These are phyloP conservation scores for Subacronicta megacephala DNA, from an alignment of 2,888 invertebrate species.

Conservation along the genomic window DNA sequence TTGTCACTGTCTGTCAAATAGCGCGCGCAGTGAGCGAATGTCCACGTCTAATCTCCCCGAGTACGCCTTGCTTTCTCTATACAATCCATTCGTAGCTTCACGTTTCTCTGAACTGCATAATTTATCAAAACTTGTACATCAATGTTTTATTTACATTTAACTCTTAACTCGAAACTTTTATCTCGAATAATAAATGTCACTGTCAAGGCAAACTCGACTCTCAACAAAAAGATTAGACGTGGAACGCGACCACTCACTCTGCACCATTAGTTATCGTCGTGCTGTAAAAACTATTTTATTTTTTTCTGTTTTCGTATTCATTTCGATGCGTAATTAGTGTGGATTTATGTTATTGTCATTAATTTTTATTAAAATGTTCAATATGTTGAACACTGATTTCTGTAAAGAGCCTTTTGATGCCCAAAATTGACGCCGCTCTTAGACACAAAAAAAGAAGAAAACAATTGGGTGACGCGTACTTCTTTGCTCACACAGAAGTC, in stretches of 20 bases:
- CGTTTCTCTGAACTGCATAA: neutral
- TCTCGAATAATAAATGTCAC: constrained; percentile 12
- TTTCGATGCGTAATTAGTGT: constrained; percentile 88
- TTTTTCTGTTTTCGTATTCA: constrained; percentile 84
- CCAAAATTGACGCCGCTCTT: constrained; percentile 58
- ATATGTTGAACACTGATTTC: constrained; percentile 74
- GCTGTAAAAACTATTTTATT: constrained; percentile 86
- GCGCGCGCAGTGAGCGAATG: constrained; percentile 84
- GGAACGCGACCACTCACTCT: constrained; percentile 81
- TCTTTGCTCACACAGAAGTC: constrained; percentile 78
- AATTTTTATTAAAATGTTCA: constrained; percentile 61
- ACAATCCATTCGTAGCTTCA: constrained; percentile 26
- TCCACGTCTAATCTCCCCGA: constrained; percentile 77
- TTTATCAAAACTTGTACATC: neutral
- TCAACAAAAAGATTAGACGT: constrained; percentile 77
- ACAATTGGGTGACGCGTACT: constrained; percentile 71
- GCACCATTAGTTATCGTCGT: constrained; percentile 89
- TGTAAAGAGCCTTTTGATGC: constrained; percentile 79
- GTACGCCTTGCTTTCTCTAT: constrained; percentile 58
- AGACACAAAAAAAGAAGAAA: constrained; percentile 42
- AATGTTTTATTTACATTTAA: neutral
- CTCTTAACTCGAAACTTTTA: constrained; percentile 5
- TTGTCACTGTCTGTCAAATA: constrained; percentile 88
- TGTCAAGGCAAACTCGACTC: constrained; percentile 66
- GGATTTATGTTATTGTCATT: constrained; percentile 85